Conservation (phyloP, 2,797 vertebrate genomes). For the Momotus momota region DNA sequence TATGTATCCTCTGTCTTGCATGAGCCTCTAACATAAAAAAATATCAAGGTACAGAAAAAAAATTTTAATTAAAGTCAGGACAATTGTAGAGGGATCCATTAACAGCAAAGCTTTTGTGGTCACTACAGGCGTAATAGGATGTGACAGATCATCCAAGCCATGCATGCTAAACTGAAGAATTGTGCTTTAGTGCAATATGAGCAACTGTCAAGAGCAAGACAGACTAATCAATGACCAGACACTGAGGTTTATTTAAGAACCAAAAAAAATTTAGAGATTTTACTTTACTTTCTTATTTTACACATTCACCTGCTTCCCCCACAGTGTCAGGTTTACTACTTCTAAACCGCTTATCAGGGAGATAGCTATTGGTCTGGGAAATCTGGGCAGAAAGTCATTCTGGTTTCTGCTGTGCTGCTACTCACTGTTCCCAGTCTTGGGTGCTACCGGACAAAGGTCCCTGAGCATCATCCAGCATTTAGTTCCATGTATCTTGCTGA, state of each 20-base stretch:
- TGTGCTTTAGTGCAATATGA: neutral
- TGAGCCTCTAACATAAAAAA: neutral
- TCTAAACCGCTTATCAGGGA: neutral
- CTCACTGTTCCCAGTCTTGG: neutral
- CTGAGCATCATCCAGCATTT: neutral
- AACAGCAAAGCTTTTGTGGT: neutral
- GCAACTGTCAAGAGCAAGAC: neutral
- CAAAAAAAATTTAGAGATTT: neutral
- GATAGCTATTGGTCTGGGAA: neutral
- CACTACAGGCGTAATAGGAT: neutral
- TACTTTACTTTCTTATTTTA: neutral
- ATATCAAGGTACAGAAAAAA: neutral
- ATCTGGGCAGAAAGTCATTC: neutral
- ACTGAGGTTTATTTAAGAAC: neutral
- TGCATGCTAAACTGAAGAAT: neutral
- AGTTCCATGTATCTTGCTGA: neutral
- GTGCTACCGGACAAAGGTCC: neutral
- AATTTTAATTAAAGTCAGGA: neutral
- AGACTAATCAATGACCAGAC: rapidly evolving
- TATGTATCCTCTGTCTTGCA: neutral
- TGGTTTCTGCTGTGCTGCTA: neutral
- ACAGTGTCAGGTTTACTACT: neutral
- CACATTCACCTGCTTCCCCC: neutral
- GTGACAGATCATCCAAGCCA: neutral
- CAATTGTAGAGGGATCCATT: neutral